A percentile compares a stretch with the other conserved stretches of the same genome.
Evolutionary conservation across 2,888 invertebrate species (phyloP).

Genomic region (Saturnia japonica): DNA sequence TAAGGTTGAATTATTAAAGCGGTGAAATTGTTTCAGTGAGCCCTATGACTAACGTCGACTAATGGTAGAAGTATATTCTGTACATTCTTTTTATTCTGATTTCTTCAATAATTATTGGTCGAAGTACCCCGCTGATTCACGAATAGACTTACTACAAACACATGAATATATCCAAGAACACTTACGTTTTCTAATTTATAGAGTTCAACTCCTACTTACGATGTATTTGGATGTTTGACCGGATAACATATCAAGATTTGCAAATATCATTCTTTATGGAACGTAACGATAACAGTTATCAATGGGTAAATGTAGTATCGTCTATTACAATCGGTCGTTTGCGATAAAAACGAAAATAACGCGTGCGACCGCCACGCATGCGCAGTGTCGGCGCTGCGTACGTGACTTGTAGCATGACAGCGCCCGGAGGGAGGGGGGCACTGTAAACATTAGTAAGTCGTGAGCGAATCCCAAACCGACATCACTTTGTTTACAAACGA

Average conservation of each 20-base stretch:
- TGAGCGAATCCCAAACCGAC: conserved; percentile 56
- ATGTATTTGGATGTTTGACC: not conserved
- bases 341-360: conserved; percentile 65
- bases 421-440: conserved; percentile 35
- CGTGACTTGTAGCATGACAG: conserved; percentile 75
- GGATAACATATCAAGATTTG: conserved; percentile 13
- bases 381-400: conserved; percentile 64
- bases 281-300: conserved; percentile 38
- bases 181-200: not conserved
- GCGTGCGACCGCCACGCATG: conserved; percentile 56
- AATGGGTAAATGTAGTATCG: conserved; percentile 86
- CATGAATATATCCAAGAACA: not conserved
- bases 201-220: not conserved
- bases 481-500: conserved; percentile 59
- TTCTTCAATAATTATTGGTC: too few species aligned
- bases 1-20: too few species aligned
- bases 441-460: conserved; percentile 61
- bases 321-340: conserved; percentile 46
- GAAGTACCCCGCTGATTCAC: not conserved
- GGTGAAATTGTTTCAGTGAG: too few species aligned
- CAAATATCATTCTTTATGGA: conserved; percentile 9
- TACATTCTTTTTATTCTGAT: too few species aligned
- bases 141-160: not conserved
- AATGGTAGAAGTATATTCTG: too few species aligned
- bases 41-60: too few species aligned